Base-by-base conservation (phyloP, 2,797 vertebrate species). In the Borostomias antarcticus region DNA sequence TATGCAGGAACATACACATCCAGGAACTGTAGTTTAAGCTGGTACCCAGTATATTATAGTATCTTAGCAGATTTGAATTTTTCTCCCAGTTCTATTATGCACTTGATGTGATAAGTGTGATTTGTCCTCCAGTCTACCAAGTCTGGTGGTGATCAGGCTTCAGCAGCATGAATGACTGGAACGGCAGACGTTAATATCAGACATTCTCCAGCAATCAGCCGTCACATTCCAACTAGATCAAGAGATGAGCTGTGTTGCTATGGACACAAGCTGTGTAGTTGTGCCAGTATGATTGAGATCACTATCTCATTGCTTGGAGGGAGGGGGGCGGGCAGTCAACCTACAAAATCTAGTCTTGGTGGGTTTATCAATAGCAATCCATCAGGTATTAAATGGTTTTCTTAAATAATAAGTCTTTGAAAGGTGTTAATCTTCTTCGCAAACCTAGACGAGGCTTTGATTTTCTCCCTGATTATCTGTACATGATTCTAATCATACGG, bases 171-270 rank as follows among this genome's bases (percentile, higher is more conserved):
- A 64, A 68, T 69, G 58, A 67, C 40, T 29, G 62, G 37, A 35
- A 60, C 51, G 32, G 40, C 61, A 40, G 45, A 30, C 43, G 74
- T 80, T 84, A 62, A 87, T 89, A 86, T 87, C 74, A 70, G 69
- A 86, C 77, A 58, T 61, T 81, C 88, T 76, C 74, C 79, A 81
- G 79, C 72, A 78, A 87, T 91, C 86, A 77, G n/a, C 77, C 78
- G 74, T 88, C 84, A 86, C 51, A 54, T 75, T 70, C 75, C 62
- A 54, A 80, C 81, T 57, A 69, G 72, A 82, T 86, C 72, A 58
- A 69, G 62, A 68, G 72, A 69, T 62, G 63, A 50, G 69, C 72
- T 80, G 57, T 72, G 89, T 91, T 92, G 84, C 88, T 75, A 90
- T 90, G 85, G 89, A 86, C 86, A 92, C 90, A 40, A 65, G 64